Evolutionary conservation across 2,113 vertebrate species (phyloP).

Genomic region (Tamias sibiricus): DNA sequence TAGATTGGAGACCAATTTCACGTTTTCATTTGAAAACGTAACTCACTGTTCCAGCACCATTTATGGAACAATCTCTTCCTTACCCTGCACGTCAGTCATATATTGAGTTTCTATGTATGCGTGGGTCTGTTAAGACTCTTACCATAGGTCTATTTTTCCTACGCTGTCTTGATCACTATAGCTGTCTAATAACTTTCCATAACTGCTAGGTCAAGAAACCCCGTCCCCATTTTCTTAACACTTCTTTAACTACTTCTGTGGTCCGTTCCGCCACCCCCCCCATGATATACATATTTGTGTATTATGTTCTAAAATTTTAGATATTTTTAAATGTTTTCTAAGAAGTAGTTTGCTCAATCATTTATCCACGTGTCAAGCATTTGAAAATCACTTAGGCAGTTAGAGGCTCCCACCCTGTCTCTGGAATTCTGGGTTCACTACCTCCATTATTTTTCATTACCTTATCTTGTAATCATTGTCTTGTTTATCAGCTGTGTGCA

Average conservation of each 20-base stretch:
- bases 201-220: background rate
- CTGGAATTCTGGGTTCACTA: background rate
- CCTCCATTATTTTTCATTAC: background rate
- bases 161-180: background rate
- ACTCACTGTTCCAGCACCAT: background rate
- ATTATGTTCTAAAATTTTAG: background rate
- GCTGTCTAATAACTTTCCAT: background rate
- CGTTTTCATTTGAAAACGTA: background rate
- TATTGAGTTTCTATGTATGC: background rate
- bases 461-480: background rate
- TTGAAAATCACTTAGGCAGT: background rate
- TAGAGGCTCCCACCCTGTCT: background rate
- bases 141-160: background rate
- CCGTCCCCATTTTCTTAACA: background rate
- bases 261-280: background rate
- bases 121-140: background rate
- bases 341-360: background rate
- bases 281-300: background rate
- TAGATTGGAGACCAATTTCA: background rate
- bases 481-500: background rate
- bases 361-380: background rate
- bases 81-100: background rate
- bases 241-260: background rate
- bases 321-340: background rate
- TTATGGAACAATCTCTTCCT: background rate